Percentiles rank a stretch among this genome's conserved stretches.
Evolutionary conservation across 2,797 vertebrate genomes (phyloP).

Genomic region (Chrosomus eos): DNA sequence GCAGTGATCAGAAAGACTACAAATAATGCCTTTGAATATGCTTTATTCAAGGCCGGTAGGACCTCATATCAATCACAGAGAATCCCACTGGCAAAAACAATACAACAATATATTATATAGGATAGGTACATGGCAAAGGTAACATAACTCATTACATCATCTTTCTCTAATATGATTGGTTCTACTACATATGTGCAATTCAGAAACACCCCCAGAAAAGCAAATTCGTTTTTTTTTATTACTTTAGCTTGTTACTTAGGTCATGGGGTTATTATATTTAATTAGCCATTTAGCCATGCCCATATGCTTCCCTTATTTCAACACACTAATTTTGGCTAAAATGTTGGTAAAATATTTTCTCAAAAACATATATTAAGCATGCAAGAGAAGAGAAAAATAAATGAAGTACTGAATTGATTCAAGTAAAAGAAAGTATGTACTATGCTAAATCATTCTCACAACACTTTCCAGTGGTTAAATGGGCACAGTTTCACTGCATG

Average conservation of each 20-base stretch:
- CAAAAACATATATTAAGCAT: neutral
- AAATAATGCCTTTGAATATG: too few relatives aligned
- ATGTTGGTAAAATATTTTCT: neutral
- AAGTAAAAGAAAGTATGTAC: constrained; percentile 4
- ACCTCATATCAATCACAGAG: neutral
- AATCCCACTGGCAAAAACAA: too few relatives aligned
- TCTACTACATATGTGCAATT: neutral
- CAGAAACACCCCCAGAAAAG: neutral
- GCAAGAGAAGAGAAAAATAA: neutral
- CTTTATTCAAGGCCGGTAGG: neutral
- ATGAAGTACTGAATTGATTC: neutral
- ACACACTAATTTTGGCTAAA: too few relatives aligned
- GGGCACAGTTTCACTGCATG: constrained; percentile 75
- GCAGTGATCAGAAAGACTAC: too few relatives aligned
- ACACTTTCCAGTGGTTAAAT: constrained; percentile 27
- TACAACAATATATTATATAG: too few relatives aligned
- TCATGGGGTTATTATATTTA: neutral
- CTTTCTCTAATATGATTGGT: too few relatives aligned
- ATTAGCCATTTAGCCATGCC: too few relatives aligned
- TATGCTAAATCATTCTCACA: constrained; percentile 11
- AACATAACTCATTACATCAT: too few relatives aligned
- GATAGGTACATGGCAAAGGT: too few relatives aligned
- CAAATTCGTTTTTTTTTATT: neutral
- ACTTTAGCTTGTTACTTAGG: neutral
- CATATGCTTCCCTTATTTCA: too few relatives aligned